These are phyloP conservation scores for Drosophila lowei DNA, from an alignment of 1,140 invertebrate genomes.

Conservation along the genomic window DNA sequence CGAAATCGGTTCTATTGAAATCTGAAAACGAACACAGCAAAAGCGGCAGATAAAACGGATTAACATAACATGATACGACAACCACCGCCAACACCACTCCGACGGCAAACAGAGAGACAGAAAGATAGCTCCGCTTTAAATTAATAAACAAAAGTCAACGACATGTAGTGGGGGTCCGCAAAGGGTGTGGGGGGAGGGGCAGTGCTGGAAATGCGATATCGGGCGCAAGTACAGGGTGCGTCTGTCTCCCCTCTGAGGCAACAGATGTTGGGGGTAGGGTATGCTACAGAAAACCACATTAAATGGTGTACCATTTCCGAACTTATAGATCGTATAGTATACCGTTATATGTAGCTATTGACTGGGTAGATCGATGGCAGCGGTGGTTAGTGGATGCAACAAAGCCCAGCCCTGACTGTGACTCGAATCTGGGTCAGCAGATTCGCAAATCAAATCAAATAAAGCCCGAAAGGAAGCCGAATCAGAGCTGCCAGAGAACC, in stretches of 20 bases:
- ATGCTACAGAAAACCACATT: conserved; percentile 42
- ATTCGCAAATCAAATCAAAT: conserved; percentile 28
- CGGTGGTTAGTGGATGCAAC: conserved; percentile 22
- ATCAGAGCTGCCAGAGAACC: conserved; percentile 24
- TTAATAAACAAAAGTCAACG: conserved; percentile 62
- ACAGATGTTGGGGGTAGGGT: conserved; percentile 17
- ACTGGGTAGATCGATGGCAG: conserved; percentile 33
- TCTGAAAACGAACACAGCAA: conserved; percentile 40
- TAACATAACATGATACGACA: conserved; percentile 39
- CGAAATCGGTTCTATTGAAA: conserved; percentile 47
- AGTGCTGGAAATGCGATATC: conserved; percentile 64
- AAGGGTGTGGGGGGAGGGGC: conserved; percentile 2
- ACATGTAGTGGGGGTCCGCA: conserved; percentile 6
- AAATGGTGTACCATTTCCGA: conserved; percentile 37
- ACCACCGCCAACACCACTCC: conserved; percentile 1
- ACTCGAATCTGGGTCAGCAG: too few relatives aligned
- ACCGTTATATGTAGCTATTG: conserved; percentile 35
- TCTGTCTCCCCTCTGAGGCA: conserved; percentile 26
- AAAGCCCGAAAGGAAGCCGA: conserved; percentile 37
- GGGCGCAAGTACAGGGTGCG: conserved; percentile 63
- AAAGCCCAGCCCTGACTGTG: too few relatives aligned
- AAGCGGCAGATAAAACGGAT: conserved; percentile 46
- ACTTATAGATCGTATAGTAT: conserved; percentile 32
- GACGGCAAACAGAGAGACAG: conserved; percentile 1
- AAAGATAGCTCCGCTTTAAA: conserved; percentile 30